Conservation (phyloP, 2,888 invertebrate species). For the Agrochola litura region DNA sequence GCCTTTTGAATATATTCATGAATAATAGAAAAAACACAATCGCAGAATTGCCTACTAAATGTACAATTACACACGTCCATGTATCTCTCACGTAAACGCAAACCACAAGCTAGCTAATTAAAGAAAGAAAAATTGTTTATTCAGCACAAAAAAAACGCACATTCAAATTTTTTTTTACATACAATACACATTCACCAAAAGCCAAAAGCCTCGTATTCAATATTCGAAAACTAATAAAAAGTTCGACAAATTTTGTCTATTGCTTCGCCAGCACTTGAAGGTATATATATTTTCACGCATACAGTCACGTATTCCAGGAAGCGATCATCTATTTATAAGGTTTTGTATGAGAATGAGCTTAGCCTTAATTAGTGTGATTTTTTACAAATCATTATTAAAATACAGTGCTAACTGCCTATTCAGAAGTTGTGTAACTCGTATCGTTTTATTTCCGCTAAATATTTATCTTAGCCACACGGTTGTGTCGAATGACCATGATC, state of each 20-base stretch:
- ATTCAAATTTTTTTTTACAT: too few relatives aligned
- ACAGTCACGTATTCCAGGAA: neutral
- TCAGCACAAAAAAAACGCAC: too few relatives aligned
- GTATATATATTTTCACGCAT: too few relatives aligned
- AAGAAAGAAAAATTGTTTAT: too few relatives aligned
- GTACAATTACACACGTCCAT: neutral
- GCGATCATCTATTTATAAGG: slow-evolving; percentile 5
- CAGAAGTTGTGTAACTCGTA: slow-evolving; percentile 35
- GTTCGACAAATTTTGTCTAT: too few relatives aligned
- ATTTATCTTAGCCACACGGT: slow-evolving; percentile 56
- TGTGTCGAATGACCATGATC: slow-evolving; percentile 50
- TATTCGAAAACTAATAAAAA: too few relatives aligned
- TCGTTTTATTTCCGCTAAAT: slow-evolving; percentile 57
- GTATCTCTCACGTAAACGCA: neutral
- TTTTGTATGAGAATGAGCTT: slow-evolving; percentile 31
- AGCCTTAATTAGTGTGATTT: slow-evolving; percentile 11
- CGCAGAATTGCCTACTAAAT: neutral
- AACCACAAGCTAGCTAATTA: neutral
- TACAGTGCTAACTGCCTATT: slow-evolving; percentile 42
- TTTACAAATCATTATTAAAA: slow-evolving; percentile 18
- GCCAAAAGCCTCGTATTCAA: too few relatives aligned
- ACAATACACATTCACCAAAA: too few relatives aligned
- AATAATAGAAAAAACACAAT: neutral
- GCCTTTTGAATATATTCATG: slow-evolving; percentile 16
- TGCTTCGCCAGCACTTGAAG: too few relatives aligned